Base-by-base conservation (phyloP, 2,797 vertebrate species). In the Tragelaphus eurycerus region DNA sequence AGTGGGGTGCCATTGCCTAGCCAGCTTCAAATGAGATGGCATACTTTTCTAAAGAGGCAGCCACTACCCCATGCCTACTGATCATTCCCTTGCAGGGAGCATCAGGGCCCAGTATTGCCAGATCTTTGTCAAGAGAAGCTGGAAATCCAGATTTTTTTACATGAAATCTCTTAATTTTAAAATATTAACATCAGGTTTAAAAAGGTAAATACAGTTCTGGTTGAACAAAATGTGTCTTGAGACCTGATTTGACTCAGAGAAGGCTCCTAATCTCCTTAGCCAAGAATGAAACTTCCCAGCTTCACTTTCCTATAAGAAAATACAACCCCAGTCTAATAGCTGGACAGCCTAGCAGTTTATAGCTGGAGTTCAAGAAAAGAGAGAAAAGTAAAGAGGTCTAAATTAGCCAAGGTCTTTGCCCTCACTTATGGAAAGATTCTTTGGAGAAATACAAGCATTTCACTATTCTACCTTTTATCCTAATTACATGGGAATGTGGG, bases 11-110 rank as follows among this genome's bases (percentile, higher is more conserved):
- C 46, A 48, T 48, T 48, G 46, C 46, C 46, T 3, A 94, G 96
- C 97, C 96, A 98, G 89, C 84, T 98, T 91, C 83, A 97, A 96
- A 94, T 64, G 55, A 79, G 84, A 92, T 48, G 89, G 95, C 94
- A 94, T 90, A 89, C 74, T 97, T 95, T 96, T 60, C n/a, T 90
- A 86, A 97, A 96, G 95, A 98, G 86, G 19, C 95, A 64, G 96
- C 90, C 87, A 95, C 90, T 96, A 83, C 89, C 54, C 59, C 4
- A 50, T 4, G 38, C 79, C 86, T 97, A 84, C 52, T 93, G 43
- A 87, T 90, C 88, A 67, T n/a, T 90, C 55, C 29, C 48, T 90
- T 85, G 31, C 74, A 82, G 55, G 78, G 92, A 91, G 90, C 74
- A 92, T 43, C 67, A 78, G 86, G 82, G 25, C 62, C 48, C 25